phyloP scores from a whole-genome alignment of 2,113 vertebrate species.

The Cyprinus carpio region DNA sequence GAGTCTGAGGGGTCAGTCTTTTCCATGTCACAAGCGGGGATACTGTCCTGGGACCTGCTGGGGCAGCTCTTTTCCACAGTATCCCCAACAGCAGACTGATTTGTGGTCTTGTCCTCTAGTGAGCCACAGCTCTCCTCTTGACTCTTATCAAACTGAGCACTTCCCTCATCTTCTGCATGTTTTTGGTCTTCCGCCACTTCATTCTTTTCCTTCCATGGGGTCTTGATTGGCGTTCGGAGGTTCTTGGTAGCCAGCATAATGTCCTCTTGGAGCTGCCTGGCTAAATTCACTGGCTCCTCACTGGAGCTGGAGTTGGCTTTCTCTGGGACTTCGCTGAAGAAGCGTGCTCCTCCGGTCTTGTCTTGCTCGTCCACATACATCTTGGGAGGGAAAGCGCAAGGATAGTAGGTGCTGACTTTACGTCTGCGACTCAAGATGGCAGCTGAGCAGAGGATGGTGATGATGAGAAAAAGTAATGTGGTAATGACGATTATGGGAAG shows the following conservation, averaged over 20 bases:
- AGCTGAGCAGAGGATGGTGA: constrained; percentile 81
- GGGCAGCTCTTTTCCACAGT: constrained; percentile 26
- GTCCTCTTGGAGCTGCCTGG: constrained; percentile 85
- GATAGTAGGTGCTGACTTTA: constrained; percentile 89
- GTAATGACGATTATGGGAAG: constrained; percentile 81
- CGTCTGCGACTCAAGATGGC: constrained; percentile 80
- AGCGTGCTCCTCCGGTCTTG: constrained; percentile 75
- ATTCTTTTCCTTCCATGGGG: background rate
- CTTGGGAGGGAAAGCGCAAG: constrained; percentile 86
- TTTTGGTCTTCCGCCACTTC: constrained; percentile 46
- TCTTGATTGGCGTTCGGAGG: constrained; percentile 79
- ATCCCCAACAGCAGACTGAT: constrained; percentile 44
- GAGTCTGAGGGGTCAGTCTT: constrained; percentile 16
- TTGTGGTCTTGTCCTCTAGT: constrained; percentile 49
- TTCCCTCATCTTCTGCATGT: constrained; percentile 46
- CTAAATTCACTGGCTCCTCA: constrained; percentile 73
- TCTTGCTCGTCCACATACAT: constrained; percentile 91
- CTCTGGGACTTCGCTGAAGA: constrained; percentile 83
- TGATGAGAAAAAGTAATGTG: constrained; percentile 75
- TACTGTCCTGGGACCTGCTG: constrained; percentile 40
- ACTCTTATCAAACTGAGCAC: constrained; percentile 35
- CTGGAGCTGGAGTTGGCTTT: constrained; percentile 56
- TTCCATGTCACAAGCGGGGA: constrained; percentile 41
- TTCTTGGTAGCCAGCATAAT: constrained; percentile 85
- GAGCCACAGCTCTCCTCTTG: constrained; percentile 52